phyloP scores from a whole-genome alignment of 2,888 invertebrate genomes.

The Drosophila setosimentum region DNA sequence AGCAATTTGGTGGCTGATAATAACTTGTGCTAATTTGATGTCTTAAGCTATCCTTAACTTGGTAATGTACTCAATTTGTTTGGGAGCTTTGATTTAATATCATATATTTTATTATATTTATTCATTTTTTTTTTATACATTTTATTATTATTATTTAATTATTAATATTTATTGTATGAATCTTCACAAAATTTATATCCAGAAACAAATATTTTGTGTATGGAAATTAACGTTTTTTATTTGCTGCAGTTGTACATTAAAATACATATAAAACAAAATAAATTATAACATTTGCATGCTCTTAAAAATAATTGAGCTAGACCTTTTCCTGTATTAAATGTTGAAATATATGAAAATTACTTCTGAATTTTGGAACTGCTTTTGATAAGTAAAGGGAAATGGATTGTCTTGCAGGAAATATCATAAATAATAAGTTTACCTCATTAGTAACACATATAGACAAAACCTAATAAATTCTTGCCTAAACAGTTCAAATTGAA shows the following conservation, averaged over 20 bases:
- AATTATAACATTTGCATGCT: not conserved
- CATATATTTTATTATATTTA: not conserved
- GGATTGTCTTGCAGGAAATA: slow-evolving; percentile 11
- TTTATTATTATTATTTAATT: not conserved
- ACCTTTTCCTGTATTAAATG: not conserved
- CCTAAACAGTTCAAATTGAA: not conserved
- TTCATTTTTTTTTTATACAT: not conserved
- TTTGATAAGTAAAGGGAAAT: not conserved
- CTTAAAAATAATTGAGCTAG: not conserved
- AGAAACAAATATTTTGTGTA: too few species aligned
- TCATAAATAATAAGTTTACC: not conserved
- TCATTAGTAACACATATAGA: slow-evolving; percentile 14
- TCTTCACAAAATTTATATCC: too few species aligned
- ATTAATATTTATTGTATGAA: not conserved
- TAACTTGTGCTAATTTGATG: slow-evolving; percentile 47
- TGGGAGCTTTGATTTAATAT: slow-evolving; percentile 6
- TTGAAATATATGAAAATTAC: slow-evolving; percentile 2
- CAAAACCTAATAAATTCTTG: not conserved
- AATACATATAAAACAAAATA: not conserved
- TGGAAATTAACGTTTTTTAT: not conserved
- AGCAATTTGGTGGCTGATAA: slow-evolving; percentile 21
- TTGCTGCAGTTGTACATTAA: slow-evolving; percentile 40
- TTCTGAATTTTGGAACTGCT: not conserved
- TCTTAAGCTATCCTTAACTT: slow-evolving; percentile 20
- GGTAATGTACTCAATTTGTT: slow-evolving; percentile 46